Conservation (phyloP, 2,113 vertebrate species). For the Leucopsar rothschildi region DNA sequence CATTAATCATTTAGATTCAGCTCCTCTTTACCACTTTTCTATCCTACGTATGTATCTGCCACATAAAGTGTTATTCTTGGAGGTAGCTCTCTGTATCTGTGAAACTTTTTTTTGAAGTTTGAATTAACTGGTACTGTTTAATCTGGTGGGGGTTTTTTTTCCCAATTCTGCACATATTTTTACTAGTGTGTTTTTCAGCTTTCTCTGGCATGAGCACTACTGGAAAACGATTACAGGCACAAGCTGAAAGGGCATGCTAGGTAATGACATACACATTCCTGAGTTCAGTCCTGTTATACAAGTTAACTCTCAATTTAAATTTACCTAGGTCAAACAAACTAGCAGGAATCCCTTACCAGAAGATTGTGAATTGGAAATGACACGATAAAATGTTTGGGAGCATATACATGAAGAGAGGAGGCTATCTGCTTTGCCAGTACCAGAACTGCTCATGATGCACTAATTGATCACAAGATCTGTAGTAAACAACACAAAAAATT, state of each 20-base stretch:
- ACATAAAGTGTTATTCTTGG: neutral
- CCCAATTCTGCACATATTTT: neutral
- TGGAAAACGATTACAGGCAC: neutral
- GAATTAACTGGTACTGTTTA: neutral
- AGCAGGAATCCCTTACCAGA: neutral
- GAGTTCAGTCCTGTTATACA: neutral
- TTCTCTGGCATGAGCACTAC: neutral
- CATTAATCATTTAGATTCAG: neutral
- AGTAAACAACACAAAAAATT: neutral
- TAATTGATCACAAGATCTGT: neutral
- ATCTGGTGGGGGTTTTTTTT: neutral
- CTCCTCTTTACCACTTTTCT: neutral
- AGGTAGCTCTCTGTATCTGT: neutral
- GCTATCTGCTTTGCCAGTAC: neutral
- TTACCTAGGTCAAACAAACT: neutral
- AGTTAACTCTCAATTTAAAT: neutral
- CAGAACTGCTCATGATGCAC: neutral
- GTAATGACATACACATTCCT: neutral
- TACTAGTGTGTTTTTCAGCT: neutral
- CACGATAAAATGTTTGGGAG: neutral
- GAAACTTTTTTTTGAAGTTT: neutral
- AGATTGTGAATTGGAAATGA: neutral
- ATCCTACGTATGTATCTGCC: neutral
- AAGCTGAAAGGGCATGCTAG: neutral
- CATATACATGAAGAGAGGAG: neutral